Evolutionary conservation across 2,797 vertebrate species (phyloP).

Genomic region (Rhynchotus rufescens): DNA sequence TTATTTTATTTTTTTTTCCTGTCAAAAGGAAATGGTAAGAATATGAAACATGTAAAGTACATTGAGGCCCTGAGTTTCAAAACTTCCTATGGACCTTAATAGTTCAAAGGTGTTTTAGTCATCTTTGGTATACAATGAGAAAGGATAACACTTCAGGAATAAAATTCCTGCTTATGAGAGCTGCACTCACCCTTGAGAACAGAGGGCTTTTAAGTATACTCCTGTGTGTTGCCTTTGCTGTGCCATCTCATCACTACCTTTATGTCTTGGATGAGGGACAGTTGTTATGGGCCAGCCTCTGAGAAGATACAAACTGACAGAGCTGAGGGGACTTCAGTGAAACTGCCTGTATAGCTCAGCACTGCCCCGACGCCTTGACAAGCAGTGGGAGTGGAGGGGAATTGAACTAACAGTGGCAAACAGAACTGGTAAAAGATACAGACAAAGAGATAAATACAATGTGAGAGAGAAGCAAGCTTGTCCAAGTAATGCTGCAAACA

Average conservation of each 20-base stretch:
- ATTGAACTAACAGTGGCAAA: neutral
- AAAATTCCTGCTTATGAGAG: neutral
- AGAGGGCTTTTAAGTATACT: neutral
- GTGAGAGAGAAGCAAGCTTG: neutral
- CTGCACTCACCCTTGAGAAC: neutral
- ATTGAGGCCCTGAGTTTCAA: neutral
- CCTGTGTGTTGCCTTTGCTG: neutral
- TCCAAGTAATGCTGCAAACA: neutral
- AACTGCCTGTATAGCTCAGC: neutral
- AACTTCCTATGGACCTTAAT: neutral
- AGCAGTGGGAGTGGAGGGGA: neutral
- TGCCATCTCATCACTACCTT: neutral
- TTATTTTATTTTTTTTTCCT: neutral
- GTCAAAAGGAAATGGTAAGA: conserved; percentile 14
- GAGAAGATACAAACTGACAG: neutral
- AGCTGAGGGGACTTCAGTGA: neutral
- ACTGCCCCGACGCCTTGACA: neutral
- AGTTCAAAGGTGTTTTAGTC: neutral
- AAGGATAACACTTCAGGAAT: neutral
- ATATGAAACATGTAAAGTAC: neutral
- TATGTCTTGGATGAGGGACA: neutral
- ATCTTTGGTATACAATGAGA: neutral
- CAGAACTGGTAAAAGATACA: neutral
- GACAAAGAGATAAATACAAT: neutral
- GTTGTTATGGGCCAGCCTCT: neutral